Evolutionary conservation across 2,888 invertebrate genomes (phyloP).

Genomic region (Emmelina monodactyla): DNA sequence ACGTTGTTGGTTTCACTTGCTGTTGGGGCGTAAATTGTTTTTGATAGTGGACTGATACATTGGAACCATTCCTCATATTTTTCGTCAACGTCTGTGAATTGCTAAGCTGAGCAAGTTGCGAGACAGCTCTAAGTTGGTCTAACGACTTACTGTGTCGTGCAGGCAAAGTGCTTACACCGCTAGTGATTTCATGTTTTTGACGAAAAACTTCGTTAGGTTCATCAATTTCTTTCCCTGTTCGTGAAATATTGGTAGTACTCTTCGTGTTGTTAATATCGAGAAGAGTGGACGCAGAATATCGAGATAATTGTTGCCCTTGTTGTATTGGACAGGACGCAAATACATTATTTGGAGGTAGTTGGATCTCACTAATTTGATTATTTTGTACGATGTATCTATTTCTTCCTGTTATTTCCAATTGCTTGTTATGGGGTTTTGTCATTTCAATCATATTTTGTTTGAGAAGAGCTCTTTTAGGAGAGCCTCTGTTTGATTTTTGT

Average conservation of each 20-base stretch:
- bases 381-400: constrained; percentile 62
- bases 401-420: constrained; percentile 53
- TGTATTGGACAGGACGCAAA: constrained; percentile 51
- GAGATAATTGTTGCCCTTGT: constrained; percentile 57
- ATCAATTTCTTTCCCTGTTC: constrained; percentile 32
- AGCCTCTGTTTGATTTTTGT: constrained; percentile 51
- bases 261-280: constrained; percentile 50
- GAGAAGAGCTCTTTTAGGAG: constrained; percentile 51
- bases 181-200: constrained; percentile 48
- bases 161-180: constrained; percentile 66
- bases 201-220: constrained; percentile 37
- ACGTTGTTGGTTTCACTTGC: constrained; percentile 53
- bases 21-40: constrained; percentile 47
- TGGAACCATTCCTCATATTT: constrained; percentile 42
- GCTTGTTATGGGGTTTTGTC: constrained; percentile 47
- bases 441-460: constrained; percentile 53
- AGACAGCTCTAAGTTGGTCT: constrained; percentile 73
- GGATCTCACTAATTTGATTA: constrained; percentile 61
- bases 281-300: constrained; percentile 69
- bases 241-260: constrained; percentile 30
- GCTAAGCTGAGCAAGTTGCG: constrained; percentile 43
- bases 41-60: constrained; percentile 53
- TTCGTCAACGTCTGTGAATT: constrained; percentile 38
- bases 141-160: constrained; percentile 83
- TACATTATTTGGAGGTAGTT: constrained; percentile 47